These are phyloP conservation scores for Hypomecis punctinalis DNA, from an alignment of 2,888 invertebrate genomes.

Conservation along the genomic window DNA sequence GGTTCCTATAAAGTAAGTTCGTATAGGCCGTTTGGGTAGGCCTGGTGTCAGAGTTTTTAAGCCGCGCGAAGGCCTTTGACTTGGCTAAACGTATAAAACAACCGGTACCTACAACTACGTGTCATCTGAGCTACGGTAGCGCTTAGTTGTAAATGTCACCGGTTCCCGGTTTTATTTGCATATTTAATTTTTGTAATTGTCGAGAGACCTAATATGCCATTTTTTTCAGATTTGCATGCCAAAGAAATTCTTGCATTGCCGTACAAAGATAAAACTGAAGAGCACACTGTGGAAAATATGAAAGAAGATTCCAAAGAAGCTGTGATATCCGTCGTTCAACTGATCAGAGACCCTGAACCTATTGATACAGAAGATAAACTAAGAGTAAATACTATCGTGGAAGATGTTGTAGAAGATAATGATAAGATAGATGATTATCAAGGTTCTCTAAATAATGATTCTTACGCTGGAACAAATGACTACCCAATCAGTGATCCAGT, in stretches of 20 bases:
- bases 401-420: constrained; percentile 22
- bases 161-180: no score
- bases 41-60: no score
- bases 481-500: constrained; percentile 33
- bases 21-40: no score
- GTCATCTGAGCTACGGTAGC: no score
- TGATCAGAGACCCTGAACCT: constrained; percentile 7
- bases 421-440: constrained; percentile 5
- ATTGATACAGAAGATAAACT: neutral
- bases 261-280: constrained; percentile 33
- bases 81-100: no score
- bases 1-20: no score
- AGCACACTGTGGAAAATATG: neutral
- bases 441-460: constrained; percentile 23
- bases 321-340: constrained; percentile 17
- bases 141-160: no score
- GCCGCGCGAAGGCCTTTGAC: no score
- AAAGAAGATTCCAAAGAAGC: constrained; percentile 15
- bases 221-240: constrained; percentile 41
- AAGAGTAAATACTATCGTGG: constrained; percentile 3
- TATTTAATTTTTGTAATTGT: neutral
- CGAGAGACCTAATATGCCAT: constrained; percentile 18
- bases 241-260: constrained; percentile 43
- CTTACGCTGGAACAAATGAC: constrained; percentile 31
- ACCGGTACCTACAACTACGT: no score